Evolutionary conservation across 2,888 invertebrate species (phyloP), one percentile per base, ranked within the genome.

Genomic region (Caenorhabditis imperialis): DNA sequence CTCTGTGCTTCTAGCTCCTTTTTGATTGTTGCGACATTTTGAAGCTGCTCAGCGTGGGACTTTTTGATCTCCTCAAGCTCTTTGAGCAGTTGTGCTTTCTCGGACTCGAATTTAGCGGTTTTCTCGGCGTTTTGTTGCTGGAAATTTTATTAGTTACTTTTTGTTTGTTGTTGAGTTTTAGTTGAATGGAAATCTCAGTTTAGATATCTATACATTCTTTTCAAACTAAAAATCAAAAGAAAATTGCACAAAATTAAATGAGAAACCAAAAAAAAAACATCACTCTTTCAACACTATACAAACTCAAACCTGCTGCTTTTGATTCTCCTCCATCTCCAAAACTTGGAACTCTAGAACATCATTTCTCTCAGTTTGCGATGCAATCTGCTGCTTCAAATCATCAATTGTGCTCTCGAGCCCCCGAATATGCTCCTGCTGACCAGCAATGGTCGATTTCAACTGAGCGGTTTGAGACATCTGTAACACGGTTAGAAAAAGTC

Each of bases 341-440:
- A 83, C 69, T 74, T 87, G 86, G 57, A 86, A 86, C 61, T 86
- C 86, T 38, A 87, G 78, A 16, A 87, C 75, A 40, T 86, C 86
- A 62, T 84, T 84, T 53, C 78, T 72, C 25, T 86, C 83, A 23
- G 74, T 76, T 23, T 75, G 71, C 3, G 75, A 61, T 1, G 61
- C 75, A 20, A 78, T 57, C 51, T 71, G 53, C 18, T 78, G 58
- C 20, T 57, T 54, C 55, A 78, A 42, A 2, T 73, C 67, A 38
- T 79, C 79, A 40, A 82, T 75, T 25, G 51, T 57, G 1, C 61
- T 37, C 30, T 82, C 81, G 42, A 82, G 18, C n/a, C 72, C 38
- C 20, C 70, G 44, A 30, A 82, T 78, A 23, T 69, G 67, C 12
- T 69, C 75, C 37, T 73, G 77, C 50, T 82, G 81, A 50, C 57